Percentiles rank a stretch among this genome's conserved stretches.
Evolutionary conservation across 23 tunicate genomes (phyloP).

Genomic region (Trididemnum miniatum): DNA sequence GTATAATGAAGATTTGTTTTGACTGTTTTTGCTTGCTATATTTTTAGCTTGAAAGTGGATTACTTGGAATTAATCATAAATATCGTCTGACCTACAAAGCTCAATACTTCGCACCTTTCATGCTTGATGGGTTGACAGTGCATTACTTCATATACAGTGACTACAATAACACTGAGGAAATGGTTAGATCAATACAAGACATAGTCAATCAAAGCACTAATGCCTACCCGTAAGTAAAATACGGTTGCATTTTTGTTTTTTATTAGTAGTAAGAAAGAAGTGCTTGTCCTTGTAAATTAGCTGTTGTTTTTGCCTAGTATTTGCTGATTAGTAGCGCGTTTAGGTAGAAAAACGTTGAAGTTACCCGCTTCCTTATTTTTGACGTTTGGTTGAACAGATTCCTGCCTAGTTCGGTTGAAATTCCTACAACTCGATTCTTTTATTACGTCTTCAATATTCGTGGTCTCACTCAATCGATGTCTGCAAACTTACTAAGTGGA

Average conservation of each 20-base stretch:
- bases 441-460: conserved; percentile 8
- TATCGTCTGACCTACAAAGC: conserved; percentile 8
- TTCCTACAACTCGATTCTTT: conserved; percentile 53
- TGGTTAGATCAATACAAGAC: not conserved
- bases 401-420: conserved; percentile 33
- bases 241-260: too few relatives aligned
- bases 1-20: too few relatives aligned
- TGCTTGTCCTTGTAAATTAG: too few relatives aligned
- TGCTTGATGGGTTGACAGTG: conserved; percentile 48
- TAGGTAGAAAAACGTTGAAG: too few relatives aligned
- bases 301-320: too few relatives aligned
- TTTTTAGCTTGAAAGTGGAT: conserved; percentile 19
- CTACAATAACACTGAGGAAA: not conserved
- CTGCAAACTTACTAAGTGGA: conserved; percentile 1
- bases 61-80: not conserved
- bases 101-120: conserved; percentile 79
- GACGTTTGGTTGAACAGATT: too few relatives aligned
- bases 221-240: conserved; percentile 15
- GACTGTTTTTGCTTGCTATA: too few relatives aligned
- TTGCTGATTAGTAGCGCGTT: too few relatives aligned
- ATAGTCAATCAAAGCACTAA: not conserved
- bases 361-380: too few relatives aligned
- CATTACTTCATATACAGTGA: conserved; percentile 41
- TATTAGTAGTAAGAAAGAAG: too few relatives aligned
- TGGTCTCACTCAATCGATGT: conserved; percentile 11